phyloP scores from a whole-genome alignment of 2,797 vertebrate genomes.

The Rhabdophis nuchalis region DNA sequence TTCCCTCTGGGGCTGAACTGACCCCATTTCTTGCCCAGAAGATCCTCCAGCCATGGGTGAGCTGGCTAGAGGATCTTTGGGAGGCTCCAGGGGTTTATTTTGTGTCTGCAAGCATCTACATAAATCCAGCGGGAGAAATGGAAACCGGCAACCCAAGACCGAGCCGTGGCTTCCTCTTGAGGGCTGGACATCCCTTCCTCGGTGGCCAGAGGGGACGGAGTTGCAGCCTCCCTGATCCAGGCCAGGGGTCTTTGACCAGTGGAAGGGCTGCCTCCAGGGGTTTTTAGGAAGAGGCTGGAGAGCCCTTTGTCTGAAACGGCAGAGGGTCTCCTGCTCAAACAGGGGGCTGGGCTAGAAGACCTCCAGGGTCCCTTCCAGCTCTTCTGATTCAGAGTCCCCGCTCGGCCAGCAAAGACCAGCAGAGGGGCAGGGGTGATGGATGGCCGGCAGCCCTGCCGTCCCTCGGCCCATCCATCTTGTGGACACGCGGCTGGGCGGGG shows the following conservation, averaged over 20 bases:
- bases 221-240: not conserved
- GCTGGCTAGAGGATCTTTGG: not conserved
- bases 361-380: not conserved
- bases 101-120: not conserved
- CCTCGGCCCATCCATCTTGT: conserved; percentile 47
- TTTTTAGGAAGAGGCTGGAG: not conserved
- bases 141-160: not conserved
- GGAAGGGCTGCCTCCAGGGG: not conserved
- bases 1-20: not conserved
- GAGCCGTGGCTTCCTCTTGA: not conserved
- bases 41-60: not conserved
- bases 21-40: not conserved
- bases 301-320: not conserved
- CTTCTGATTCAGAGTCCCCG: not conserved
- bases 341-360: not conserved
- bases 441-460: conserved; percentile 39
- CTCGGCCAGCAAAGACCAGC: not conserved
- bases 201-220: not conserved
- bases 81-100: not conserved
- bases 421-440: conserved; percentile 21
- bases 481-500: not conserved
- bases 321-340: not conserved
- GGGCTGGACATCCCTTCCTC: not conserved
- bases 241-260: not conserved
- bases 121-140: not conserved